Evolutionary conservation across 2,888 invertebrate species (phyloP).

Genomic region (Harpalus rubripes): DNA sequence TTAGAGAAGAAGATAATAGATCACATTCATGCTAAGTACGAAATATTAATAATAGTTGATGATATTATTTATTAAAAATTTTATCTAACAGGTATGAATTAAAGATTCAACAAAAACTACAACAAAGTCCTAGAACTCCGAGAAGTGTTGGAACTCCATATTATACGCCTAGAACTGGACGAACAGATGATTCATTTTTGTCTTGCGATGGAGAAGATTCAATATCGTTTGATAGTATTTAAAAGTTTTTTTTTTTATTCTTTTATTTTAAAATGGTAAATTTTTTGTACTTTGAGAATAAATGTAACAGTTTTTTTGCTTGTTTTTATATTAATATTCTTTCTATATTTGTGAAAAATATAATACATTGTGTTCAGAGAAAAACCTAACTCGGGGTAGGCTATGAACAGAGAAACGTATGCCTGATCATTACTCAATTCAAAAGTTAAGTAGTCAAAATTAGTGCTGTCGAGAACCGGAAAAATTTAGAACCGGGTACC

Average conservation of each 20-base stretch:
- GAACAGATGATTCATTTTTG: slow-evolving; percentile 5
- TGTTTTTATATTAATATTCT: too few species aligned
- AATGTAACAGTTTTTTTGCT: not conserved
- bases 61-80: slow-evolving; percentile 30
- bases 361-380: too few species aligned
- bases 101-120: slow-evolving; percentile 18
- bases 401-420: too few species aligned
- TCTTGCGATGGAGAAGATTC: slow-evolving; percentile 22
- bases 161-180: slow-evolving; percentile 17
- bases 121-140: slow-evolving; percentile 16
- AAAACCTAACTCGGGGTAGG: too few species aligned
- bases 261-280: not conserved
- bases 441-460: too few species aligned
- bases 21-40: slow-evolving; percentile 36
- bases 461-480: too few species aligned
- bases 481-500: too few species aligned
- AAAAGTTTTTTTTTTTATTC: not conserved
- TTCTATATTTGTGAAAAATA: too few species aligned
- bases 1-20: slow-evolving; percentile 65
- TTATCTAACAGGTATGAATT: slow-evolving; percentile 35
- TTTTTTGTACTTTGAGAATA: not conserved
- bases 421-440: too few species aligned
- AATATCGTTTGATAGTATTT: slow-evolving; percentile 25
- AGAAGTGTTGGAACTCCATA: slow-evolving; percentile 12
- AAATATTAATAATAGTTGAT: too few species aligned